These are phyloP conservation scores for Leucoraja erinaceus DNA, from an alignment of 2,113 vertebrate species.

Conservation along the genomic window DNA sequence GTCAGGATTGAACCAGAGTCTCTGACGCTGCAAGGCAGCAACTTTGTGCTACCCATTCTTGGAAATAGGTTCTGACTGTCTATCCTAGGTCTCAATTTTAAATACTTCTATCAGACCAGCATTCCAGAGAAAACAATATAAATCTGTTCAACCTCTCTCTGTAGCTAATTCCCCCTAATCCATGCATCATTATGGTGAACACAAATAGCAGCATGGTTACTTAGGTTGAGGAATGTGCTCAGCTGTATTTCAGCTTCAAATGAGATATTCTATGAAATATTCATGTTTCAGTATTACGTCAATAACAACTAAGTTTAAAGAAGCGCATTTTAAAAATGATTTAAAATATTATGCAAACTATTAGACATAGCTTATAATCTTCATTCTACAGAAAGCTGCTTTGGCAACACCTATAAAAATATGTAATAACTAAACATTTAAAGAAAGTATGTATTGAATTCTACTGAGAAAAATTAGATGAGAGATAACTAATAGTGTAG, in stretches of 20 bases:
- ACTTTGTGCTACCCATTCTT: no score
- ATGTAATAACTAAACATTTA: neutral
- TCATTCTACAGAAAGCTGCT: neutral
- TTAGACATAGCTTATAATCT: neutral
- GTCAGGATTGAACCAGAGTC: no score
- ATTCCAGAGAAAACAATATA: no score
- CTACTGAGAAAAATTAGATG: neutral
- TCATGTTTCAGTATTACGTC: neutral
- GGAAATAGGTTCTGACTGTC: no score
- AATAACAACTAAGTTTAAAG: slow-evolving; percentile 10
- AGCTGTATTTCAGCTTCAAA: neutral
- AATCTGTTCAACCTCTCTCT: no score
- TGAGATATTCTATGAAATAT: neutral
- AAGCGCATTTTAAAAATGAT: neutral
- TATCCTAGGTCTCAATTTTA: no score
- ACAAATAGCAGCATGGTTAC: neutral
- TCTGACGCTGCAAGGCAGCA: no score
- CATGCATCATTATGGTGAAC: neutral
- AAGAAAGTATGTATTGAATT: neutral
- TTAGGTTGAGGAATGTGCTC: neutral
- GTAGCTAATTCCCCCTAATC: no score
- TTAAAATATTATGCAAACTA: neutral
- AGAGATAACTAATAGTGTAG: neutral
- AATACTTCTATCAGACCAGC: no score
- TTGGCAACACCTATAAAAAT: neutral